These are phyloP conservation scores for Chloropsis cyanopogon DNA, from an alignment of 2,113 vertebrate genomes.

Conservation along the genomic window DNA sequence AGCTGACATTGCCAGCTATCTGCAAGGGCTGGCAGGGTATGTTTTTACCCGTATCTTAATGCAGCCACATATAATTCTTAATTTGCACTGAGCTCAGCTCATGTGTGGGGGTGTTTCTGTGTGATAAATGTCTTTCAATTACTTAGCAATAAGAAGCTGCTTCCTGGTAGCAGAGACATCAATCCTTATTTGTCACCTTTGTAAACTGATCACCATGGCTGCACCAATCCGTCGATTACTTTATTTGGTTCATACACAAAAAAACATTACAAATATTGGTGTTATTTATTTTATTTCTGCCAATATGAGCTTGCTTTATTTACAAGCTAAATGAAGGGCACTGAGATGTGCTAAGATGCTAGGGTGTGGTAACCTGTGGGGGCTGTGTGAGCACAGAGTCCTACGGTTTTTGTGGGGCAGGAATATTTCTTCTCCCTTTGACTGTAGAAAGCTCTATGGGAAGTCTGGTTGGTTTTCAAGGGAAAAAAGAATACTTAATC, in stretches of 20 bases:
- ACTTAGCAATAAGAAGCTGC: not conserved
- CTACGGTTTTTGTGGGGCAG: not conserved
- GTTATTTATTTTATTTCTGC: not conserved
- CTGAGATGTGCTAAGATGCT: not conserved
- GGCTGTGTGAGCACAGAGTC: not conserved
- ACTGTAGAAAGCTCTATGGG: not conserved
- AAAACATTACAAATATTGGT: not conserved
- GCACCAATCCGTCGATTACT: not conserved
- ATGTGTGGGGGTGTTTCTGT: not conserved
- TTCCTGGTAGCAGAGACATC: not conserved
- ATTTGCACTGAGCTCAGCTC: not conserved
- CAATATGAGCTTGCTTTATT: not conserved
- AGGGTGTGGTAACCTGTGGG: not conserved
- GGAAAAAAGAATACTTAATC: not conserved
- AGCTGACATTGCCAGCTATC: not conserved
- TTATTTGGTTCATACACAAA: not conserved
- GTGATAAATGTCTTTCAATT: slow-evolving; percentile 29
- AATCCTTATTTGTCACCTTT: slow-evolving; percentile 5
- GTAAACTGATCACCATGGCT: not conserved
- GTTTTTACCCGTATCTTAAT: not conserved
- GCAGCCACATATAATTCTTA: not conserved
- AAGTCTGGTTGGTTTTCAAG: not conserved
- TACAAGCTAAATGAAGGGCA: not conserved
- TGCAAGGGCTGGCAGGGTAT: not conserved
- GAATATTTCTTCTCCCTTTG: not conserved